Conservation (phyloP, 2,113 vertebrate species). For the Balaeniceps rex region DNA sequence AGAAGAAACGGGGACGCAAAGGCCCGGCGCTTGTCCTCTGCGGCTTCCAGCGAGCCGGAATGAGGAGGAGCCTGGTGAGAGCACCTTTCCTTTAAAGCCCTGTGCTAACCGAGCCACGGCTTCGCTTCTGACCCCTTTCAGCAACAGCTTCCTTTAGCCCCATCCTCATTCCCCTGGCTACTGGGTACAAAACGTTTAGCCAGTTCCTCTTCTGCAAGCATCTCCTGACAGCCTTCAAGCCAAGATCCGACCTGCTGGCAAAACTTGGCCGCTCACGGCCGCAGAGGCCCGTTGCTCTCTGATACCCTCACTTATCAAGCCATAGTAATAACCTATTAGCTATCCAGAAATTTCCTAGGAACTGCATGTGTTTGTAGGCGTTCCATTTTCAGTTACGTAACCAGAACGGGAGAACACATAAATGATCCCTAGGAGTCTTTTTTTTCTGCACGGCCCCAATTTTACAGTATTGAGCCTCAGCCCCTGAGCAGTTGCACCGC, state of each 20-base stretch:
- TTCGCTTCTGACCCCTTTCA: not conserved
- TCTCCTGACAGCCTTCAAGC: not conserved
- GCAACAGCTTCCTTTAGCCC: not conserved
- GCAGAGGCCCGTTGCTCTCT: not conserved
- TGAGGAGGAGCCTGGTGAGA: not conserved
- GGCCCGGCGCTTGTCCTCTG: not conserved
- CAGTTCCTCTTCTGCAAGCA: rapidly evolving
- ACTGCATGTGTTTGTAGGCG: not conserved
- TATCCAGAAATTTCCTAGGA: not conserved
- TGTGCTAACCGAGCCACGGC: rapidly evolving
- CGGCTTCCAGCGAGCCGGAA: not conserved
- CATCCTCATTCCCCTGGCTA: rapidly evolving
- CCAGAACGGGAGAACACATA: not conserved
- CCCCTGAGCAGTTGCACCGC: rapidly evolving
- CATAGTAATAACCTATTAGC: not conserved
- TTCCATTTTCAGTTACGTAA: not conserved
- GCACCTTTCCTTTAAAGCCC: not conserved
- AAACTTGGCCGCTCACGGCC: not conserved
- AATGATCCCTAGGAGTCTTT: not conserved
- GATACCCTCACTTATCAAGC: not conserved
- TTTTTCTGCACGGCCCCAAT: not conserved
- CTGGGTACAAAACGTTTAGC: not conserved
- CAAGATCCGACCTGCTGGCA: rapidly evolving
- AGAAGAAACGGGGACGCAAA: not conserved
- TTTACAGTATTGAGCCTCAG: not conserved